Percentiles rank a stretch among this genome's conserved stretches.
Conservation (phyloP, 2,797 vertebrate genomes). For the Lagorchestes hirsutus region DNA sequence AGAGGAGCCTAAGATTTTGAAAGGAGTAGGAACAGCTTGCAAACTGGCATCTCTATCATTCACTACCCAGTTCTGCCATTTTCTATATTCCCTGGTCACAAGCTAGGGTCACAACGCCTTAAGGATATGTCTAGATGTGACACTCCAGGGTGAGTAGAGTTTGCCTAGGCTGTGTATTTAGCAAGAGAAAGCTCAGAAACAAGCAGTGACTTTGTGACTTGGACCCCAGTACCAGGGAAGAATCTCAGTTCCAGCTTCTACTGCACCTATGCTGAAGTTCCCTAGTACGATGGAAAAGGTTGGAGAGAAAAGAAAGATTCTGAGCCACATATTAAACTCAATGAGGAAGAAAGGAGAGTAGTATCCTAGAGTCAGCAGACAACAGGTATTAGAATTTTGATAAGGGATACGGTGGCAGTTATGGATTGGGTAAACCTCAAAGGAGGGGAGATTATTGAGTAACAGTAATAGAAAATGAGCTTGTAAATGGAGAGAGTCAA, state of each 20-base stretch:
- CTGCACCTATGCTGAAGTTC: background rate
- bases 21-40: background rate
- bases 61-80: background rate
- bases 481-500: background rate
- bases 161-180: background rate
- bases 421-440: background rate
- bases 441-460: background rate
- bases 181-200: background rate
- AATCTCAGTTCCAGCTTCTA: background rate
- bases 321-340: background rate
- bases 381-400: background rate
- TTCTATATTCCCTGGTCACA: background rate
- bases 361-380: background rate
- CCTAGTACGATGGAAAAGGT: background rate
- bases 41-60: background rate
- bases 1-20: background rate
- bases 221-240: background rate
- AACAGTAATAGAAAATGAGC: background rate
- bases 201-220: background rate
- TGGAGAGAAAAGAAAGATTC: background rate
- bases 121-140: background rate
- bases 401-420: background rate
- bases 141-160: background rate
- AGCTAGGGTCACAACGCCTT: background rate
- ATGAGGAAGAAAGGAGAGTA: background rate